These are phyloP conservation scores for Scyliorhinus canicula DNA, from an alignment of 2,797 vertebrate species.

Conservation along the genomic window DNA sequence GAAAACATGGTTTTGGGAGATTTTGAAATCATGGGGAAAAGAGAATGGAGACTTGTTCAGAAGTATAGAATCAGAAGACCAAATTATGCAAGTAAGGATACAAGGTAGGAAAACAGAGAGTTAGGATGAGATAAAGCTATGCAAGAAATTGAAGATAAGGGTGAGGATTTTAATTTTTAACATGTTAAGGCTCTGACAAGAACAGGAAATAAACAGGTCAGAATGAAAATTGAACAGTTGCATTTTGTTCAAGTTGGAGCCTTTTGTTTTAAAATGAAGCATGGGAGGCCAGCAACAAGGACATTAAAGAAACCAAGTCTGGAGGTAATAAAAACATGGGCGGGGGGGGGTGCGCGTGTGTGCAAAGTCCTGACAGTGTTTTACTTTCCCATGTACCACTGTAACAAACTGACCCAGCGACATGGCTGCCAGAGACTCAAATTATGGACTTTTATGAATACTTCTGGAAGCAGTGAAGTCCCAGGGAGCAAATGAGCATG, in stretches of 20 bases:
- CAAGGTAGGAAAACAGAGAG: background rate
- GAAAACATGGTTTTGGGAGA: background rate
- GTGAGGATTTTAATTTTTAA: background rate
- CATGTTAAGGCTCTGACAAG: background rate
- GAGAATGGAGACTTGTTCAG: conserved; percentile 31
- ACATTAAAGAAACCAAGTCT: background rate
- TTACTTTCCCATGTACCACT: background rate
- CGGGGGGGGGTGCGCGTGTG: too few relatives aligned
- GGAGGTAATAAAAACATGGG: background rate
- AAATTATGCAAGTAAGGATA: background rate
- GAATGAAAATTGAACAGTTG: too few relatives aligned
- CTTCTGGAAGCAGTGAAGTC: background rate
- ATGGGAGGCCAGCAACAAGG: background rate
- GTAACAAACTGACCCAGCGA: background rate
- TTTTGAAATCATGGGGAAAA: conserved; percentile 43
- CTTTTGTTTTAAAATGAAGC: background rate
- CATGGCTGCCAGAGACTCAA: background rate
- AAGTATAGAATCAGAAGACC: background rate
- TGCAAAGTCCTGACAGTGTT: background rate
- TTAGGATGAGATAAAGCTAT: background rate
- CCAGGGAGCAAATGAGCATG: background rate
- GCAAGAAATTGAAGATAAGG: background rate
- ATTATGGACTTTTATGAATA: background rate
- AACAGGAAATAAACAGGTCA: background rate
- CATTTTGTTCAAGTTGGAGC: background rate